Conservation (phyloP, 2,797 vertebrate species). For the Podargus strigoides region DNA sequence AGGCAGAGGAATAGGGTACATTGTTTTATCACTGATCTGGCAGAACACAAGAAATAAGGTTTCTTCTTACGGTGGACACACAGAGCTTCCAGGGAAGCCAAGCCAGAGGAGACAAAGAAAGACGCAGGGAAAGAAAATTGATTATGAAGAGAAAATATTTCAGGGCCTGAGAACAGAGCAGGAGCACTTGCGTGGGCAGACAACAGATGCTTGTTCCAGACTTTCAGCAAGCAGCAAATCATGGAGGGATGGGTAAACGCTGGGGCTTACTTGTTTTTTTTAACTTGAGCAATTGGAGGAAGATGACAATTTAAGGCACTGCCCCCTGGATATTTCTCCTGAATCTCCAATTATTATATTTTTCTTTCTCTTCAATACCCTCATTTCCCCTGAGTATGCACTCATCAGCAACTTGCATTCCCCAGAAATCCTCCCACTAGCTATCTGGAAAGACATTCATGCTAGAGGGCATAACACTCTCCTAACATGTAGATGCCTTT, state of each 20-base stretch:
- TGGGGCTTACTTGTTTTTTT: not conserved
- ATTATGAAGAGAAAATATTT: not conserved
- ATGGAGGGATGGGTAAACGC: not conserved
- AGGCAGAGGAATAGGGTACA: not conserved
- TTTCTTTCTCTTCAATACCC: not conserved
- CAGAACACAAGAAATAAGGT: not conserved
- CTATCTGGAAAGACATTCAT: slow-evolving; percentile 7
- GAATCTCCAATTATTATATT: not conserved
- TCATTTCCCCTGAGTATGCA: not conserved
- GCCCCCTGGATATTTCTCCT: not conserved
- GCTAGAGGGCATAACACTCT: slow-evolving; percentile 18
- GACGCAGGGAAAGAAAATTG: not conserved
- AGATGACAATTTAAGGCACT: not conserved
- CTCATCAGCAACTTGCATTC: slow-evolving; percentile 6
- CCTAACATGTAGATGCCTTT: slow-evolving; percentile 21
- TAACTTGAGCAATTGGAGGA: not conserved
- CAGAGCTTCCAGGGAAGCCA: not conserved
- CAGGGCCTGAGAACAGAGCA: not conserved
- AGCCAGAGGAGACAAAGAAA: not conserved
- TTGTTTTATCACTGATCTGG: not conserved
- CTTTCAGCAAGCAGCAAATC: not conserved
- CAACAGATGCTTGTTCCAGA: not conserved
- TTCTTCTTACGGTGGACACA: not conserved
- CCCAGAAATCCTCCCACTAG: slow-evolving; percentile 30
- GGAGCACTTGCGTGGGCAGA: not conserved